These are phyloP conservation scores for Sebastes diaconus DNA, from an alignment of 2,797 vertebrate genomes.

Conservation along the genomic window DNA sequence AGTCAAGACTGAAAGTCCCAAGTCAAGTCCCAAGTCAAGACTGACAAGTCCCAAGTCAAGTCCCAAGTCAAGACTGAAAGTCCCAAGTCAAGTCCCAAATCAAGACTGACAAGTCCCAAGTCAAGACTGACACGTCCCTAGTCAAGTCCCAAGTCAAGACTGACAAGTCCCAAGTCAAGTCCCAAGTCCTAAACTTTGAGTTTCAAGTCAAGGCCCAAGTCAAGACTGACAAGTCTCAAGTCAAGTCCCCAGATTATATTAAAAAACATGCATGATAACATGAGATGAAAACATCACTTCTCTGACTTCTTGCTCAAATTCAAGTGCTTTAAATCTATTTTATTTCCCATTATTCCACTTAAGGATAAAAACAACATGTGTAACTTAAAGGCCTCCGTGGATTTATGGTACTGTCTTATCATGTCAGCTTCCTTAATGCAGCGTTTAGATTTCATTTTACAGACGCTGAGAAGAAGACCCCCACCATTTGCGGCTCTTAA, in stretches of 20 bases:
- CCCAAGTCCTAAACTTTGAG: no score
- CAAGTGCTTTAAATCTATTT: neutral
- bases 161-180: no score
- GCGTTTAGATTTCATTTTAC: constrained; percentile 8
- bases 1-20: no score
- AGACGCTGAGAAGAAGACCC: neutral
- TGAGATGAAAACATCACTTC: neutral
- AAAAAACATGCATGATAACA: neutral
- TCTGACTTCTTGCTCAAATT: neutral
- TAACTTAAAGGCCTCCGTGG: neutral
- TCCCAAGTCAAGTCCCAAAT: no score
- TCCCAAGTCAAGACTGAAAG: no score
- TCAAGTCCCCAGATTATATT: neutral
- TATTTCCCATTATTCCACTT: neutral
- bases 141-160: no score
- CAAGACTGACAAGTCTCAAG: neutral
- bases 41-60: no score
- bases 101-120: no score
- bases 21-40: no score
- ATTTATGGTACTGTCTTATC: neutral
- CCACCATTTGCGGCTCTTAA: neutral
- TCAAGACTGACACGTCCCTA: no score
- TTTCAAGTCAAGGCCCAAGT: no score
- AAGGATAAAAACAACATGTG: neutral
- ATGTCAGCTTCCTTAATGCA: neutral